These are phyloP conservation scores for Cynodonichthys magdalenae DNA, from an alignment of 2,797 vertebrate genomes.

Conservation along the genomic window DNA sequence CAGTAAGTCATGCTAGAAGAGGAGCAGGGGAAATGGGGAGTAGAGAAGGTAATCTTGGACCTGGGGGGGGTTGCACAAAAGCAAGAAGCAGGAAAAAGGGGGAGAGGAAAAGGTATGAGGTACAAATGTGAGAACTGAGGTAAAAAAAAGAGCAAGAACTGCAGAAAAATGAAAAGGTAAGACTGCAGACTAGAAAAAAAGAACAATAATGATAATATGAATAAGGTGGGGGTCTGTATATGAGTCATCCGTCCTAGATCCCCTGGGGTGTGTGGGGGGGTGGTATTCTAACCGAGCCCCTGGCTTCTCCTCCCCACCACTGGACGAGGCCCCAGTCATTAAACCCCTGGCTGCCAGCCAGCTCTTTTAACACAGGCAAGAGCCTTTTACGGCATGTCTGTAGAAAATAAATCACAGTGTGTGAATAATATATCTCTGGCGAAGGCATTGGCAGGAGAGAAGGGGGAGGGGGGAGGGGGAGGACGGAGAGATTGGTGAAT, in stretches of 20 bases:
- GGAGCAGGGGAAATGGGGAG: conserved; percentile 58
- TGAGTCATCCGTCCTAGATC: conserved; percentile 83
- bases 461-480: conserved; percentile 61
- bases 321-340: conserved; percentile 98
- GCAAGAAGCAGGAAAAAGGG: conserved; percentile 47
- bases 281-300: conserved; percentile 93
- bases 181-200: conserved; percentile 49
- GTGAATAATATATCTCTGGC: conserved; percentile 96
- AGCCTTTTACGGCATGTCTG: conserved; percentile 96
- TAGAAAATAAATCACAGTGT: conserved; percentile 99
- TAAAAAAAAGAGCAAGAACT: conserved; percentile 47
- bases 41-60: conserved; percentile 57
- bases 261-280: conserved; percentile 84
- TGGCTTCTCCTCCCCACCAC: conserved; percentile 93
- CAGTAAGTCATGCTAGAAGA: conserved; percentile 84
- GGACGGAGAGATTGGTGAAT: conserved; percentile 84
- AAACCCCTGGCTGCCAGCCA: conserved; percentile 97
- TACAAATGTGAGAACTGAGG: conserved; percentile 42
- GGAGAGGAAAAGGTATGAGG: conserved; percentile 26
- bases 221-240: conserved; percentile 48
- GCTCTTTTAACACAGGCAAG: conserved; percentile 96
- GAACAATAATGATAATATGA: conserved; percentile 55
- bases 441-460: conserved; percentile 84
- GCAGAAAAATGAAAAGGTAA: conserved; percentile 48
- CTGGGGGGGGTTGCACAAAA: conserved; percentile 60